Evolutionary conservation across 2,797 vertebrate genomes (phyloP).

Genomic region (Cheirogaleus major): DNA sequence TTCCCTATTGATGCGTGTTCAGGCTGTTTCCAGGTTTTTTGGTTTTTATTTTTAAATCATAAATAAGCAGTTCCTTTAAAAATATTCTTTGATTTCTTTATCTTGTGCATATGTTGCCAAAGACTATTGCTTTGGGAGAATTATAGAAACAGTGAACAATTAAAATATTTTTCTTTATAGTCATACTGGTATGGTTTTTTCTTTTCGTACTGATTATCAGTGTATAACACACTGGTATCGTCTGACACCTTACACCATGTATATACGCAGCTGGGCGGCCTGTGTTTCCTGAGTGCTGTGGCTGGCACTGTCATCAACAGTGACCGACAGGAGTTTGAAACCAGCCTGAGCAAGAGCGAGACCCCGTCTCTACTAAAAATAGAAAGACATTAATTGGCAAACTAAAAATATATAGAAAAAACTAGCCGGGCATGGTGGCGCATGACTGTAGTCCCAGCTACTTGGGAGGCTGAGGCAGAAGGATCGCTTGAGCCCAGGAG

Average conservation of each 20-base stretch:
- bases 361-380: no score
- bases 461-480: no score
- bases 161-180: not conserved
- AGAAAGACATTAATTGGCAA: no score
- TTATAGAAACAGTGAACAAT: not conserved
- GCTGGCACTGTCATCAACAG: rapidly evolving
- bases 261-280: not conserved
- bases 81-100: not conserved
- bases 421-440: no score
- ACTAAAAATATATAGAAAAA: no score
- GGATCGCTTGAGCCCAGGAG: no score
- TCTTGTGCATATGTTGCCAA: not conserved
- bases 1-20: not conserved
- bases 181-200: not conserved
- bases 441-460: no score
- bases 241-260: not conserved
- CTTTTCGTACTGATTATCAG: not conserved
- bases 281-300: not conserved
- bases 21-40: not conserved
- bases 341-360: no score
- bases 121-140: not conserved
- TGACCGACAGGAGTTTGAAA: no score
- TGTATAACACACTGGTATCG: not conserved
- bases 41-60: not conserved
- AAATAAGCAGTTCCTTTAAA: not conserved